These are phyloP conservation scores for Caenorhabditis drosophilae DNA, from an alignment of 2,888 invertebrate genomes.

Conservation along the genomic window DNA sequence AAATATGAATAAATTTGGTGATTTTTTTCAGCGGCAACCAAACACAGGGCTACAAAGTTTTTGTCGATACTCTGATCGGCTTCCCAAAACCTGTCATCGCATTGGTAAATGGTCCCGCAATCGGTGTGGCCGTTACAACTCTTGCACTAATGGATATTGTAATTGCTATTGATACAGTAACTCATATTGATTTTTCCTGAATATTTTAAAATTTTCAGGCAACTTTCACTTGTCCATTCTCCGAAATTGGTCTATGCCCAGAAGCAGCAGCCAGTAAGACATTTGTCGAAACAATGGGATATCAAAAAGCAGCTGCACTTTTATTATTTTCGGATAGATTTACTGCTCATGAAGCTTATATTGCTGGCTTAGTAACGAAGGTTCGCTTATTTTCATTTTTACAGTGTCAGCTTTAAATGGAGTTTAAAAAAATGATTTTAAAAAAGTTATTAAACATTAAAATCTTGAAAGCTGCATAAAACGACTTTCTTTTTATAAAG, in stretches of 20 bases:
- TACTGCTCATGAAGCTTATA: constrained; percentile 80
- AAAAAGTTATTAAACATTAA: too few species aligned
- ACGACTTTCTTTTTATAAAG: too few species aligned
- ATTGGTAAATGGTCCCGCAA: constrained; percentile 91
- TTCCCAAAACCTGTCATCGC: constrained; percentile 87
- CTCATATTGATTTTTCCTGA: constrained; percentile 1
- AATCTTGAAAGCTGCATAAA: too few species aligned
- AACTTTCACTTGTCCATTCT: constrained; percentile 56
- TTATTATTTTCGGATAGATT: constrained; percentile 79
- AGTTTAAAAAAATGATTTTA: too few species aligned
- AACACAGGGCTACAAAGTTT: constrained; percentile 73
- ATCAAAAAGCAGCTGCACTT: constrained; percentile 77
- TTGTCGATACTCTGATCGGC: constrained; percentile 80
- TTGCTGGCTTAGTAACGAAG: constrained; percentile 80
- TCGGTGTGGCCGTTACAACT: constrained; percentile 87
- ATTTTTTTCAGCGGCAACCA: constrained; percentile 11
- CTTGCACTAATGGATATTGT: constrained; percentile 85
- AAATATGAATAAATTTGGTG: neutral
- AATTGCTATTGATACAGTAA: constrained; percentile 82
- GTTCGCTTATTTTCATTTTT: too few species aligned
- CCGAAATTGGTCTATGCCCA: constrained; percentile 54
- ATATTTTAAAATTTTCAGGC: constrained; percentile 35
- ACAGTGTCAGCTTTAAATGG: too few species aligned
- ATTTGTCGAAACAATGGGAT: constrained; percentile 73
- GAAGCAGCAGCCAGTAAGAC: constrained; percentile 56